phyloP scores from a whole-genome alignment of 2,797 vertebrate genomes.

The Poecilia picta region DNA sequence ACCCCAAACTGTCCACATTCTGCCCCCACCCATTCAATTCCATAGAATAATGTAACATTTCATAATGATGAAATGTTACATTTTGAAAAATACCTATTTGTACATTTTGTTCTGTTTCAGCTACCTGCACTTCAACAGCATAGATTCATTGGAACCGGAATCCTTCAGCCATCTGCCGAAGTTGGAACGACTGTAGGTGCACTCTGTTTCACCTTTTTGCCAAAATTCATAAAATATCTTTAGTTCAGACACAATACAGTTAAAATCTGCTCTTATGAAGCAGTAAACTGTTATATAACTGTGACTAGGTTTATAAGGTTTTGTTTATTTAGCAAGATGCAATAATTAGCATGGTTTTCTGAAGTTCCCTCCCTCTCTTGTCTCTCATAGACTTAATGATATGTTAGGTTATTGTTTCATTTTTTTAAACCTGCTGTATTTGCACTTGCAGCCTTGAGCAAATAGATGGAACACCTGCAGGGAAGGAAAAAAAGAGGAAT shows the following conservation, averaged over 20 bases:
- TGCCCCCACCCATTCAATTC: background rate
- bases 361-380: background rate
- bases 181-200: slow-evolving; percentile 96
- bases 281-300: background rate
- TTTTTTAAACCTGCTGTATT: slow-evolving; percentile 50
- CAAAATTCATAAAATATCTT: background rate
- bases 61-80: slow-evolving; percentile 29
- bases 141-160: slow-evolving; percentile 94
- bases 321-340: background rate
- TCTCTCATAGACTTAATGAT: slow-evolving; percentile 15
- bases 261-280: background rate
- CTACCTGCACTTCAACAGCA: slow-evolving; percentile 99
- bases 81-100: slow-evolving; percentile 33
- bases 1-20: background rate
- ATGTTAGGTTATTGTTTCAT: slow-evolving; percentile 56
- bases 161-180: slow-evolving; percentile 95
- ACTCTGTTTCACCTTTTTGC: background rate
- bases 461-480: slow-evolving; percentile 53
- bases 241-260: background rate
- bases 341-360: background rate
- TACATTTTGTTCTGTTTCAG: slow-evolving; percentile 74
- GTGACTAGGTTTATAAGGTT: background rate
- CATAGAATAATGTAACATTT: background rate
- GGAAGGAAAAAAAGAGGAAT: background rate
- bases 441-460: slow-evolving; percentile 28